Base-by-base conservation (phyloP, 2,113 vertebrate species). In the Propithecus coquereli region DNA sequence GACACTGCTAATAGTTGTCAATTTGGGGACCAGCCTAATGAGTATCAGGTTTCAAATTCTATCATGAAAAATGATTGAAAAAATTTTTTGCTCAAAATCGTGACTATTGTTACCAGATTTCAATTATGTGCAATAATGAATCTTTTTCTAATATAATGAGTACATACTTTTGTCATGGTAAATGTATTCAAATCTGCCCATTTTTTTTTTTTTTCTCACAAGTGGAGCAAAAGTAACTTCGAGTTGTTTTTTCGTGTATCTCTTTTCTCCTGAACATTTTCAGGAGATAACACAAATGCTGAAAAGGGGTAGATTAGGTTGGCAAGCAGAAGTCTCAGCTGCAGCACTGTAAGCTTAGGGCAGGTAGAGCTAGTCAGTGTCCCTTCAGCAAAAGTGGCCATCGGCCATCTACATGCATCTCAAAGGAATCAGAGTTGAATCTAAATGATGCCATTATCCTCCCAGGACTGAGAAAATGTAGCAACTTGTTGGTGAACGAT, bases 91-190 rank as follows among this genome's bases (percentile, higher is more conserved):
- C 45, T 86, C 30, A 87, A 66, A 6, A 52, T 34, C 73, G 32
- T 73, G 16, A 74, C 20, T 37, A 37, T 76, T 88, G 66, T 73
- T 87, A 73, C n/a, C 34, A 96, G 27, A 87, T 87, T 50, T 92
- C 27, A 74, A 71, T 79, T 76, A 54, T 43, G 66, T 77, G 45
- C 43, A 54, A 80, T 90, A 71, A 66, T 59, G 47, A 65, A 63
- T 76, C 32, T 61, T 81, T 90, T 77, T 37, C 37, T 50, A 63
- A 45, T 25, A 73, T 23, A 90, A 79, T n/a, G 14, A 83, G 8
- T 8, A 22, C 20, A 80, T 73, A 81, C 4, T 50, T 83, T 76
- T 40, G 45, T 13, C 25, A 76, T 13, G 10, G 37, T 3, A 83
- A 74, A 90, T 47, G 3, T 16, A 74, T 91, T 83, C 74, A 89